Conservation (phyloP, 2,797 vertebrate species). For the Loris lydekkerianus region DNA sequence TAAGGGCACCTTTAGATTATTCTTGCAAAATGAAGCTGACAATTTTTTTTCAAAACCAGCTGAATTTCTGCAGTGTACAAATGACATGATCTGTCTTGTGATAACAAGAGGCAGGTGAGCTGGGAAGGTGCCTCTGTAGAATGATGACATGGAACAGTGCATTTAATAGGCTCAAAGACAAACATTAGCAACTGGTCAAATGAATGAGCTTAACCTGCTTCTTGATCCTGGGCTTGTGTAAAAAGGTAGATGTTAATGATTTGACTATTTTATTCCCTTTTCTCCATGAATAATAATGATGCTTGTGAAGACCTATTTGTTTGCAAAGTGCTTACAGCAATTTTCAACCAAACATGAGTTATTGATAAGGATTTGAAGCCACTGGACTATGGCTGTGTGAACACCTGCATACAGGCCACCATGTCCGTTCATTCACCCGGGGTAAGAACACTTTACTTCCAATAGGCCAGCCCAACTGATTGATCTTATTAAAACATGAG, state of each 20-base stretch:
- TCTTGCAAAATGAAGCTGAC: neutral
- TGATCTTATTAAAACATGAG: conserved; percentile 6
- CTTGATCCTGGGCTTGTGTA: conserved; percentile 10
- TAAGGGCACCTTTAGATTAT: neutral
- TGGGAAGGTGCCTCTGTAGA: neutral
- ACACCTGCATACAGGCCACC: neutral
- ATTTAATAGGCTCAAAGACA: neutral
- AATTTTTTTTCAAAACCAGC: neutral
- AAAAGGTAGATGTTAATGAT: neutral
- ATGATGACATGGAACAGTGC: neutral
- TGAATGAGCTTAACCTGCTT: neutral
- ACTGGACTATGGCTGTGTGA: neutral
- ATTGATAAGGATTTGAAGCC: neutral
- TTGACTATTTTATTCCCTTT: conserved; percentile 18
- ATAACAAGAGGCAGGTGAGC: neutral
- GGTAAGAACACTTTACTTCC: neutral
- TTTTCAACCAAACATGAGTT: neutral
- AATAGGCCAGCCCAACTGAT: neutral
- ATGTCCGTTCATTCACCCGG: neutral
- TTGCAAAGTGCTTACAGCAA: neutral
- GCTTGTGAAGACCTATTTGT: neutral
- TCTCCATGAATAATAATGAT: neutral
- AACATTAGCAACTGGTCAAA: neutral
- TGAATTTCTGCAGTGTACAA: neutral
- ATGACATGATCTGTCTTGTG: neutral